These are phyloP conservation scores for Linnaemya tessellans DNA, from an alignment of 2,888 invertebrate genomes.

Conservation along the genomic window DNA sequence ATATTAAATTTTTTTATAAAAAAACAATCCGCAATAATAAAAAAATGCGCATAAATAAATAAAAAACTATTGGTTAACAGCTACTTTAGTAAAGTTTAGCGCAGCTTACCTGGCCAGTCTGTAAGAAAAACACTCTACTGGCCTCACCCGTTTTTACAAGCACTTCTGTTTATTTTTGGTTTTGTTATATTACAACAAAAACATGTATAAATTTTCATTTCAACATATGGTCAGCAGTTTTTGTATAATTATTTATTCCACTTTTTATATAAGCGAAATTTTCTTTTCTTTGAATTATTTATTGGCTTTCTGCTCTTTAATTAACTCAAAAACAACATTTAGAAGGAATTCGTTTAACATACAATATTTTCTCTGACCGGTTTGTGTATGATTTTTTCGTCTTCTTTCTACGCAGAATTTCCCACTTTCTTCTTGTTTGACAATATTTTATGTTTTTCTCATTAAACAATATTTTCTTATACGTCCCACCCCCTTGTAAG, in stretches of 20 bases:
- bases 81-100: slow-evolving; percentile 42
- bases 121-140: slow-evolving; percentile 50
- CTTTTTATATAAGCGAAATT: not conserved
- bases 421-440: slow-evolving; percentile 51
- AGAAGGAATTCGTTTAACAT: slow-evolving; percentile 17
- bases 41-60: slow-evolving; percentile 66
- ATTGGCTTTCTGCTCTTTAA: slow-evolving; percentile 9
- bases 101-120: slow-evolving; percentile 68
- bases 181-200: slow-evolving; percentile 40
- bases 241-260: slow-evolving; percentile 7
- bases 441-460: slow-evolving; percentile 56
- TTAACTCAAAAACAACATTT: not conserved
- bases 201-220: slow-evolving; percentile 38
- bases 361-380: slow-evolving; percentile 52
- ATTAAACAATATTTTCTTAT: slow-evolving; percentile 30
- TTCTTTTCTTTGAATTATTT: slow-evolving; percentile 24
- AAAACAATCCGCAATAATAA: slow-evolving; percentile 39
- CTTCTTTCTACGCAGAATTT: slow-evolving; percentile 60
- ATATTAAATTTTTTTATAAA: slow-evolving; percentile 13
- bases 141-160: slow-evolving; percentile 69
- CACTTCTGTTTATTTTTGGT: slow-evolving; percentile 13
- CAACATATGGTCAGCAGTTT: slow-evolving; percentile 61
- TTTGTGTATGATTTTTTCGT: slow-evolving; percentile 57
- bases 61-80: slow-evolving; percentile 31
- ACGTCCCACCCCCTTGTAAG: slow-evolving; percentile 47